Evolutionary conservation across 1,140 invertebrate species (phyloP), one percentile per base, ranked within the genome.

Genomic region (Saccostrea echinata): DNA sequence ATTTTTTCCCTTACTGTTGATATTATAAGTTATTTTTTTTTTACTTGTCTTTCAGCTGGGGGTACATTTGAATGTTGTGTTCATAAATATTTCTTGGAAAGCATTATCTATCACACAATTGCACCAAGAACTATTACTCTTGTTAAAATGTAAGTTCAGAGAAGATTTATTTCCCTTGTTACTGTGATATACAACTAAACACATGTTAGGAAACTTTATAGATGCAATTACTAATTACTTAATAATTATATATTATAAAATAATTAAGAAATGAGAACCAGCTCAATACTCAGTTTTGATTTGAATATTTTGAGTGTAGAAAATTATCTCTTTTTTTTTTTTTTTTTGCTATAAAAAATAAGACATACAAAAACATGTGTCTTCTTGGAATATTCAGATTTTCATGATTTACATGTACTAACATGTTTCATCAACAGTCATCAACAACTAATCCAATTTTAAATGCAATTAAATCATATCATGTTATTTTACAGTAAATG

Each of bases 1-100:
- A 98, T 95, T 99, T 99, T 16, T n/a, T 98, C 97, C 96, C 27
- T 71, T 71, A 30, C 68, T 71, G 68, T 33, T 71, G 24, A 71
- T 30, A 71, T 71, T 71, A 71, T 71, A 71, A 71, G 68, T 71
- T 71, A 71, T 71, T 71, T 9, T 27, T 71, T 68, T 71, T 71
- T 71, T 71, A 71, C 68, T 30, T 71, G 68, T 71, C 68, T 71
- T 71, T 71, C 68, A 71, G 27, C 57, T 71, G 68, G 68, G n/a
- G 68, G 68, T 71, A 71, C 68, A 71, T 71, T 71, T 71, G 13
- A 71, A 71, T 71, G 68, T 71, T 71, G 68, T 71, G 68, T 71
- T 71, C 68, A 71, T 71, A n/a, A 24, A 30, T 24, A 33, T 27
- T 16, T 21, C 16, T 57, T 57, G 55, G 55, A 57, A 57, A 57